These are phyloP conservation scores for Pseudorhiza aurosa DNA, from an alignment of 30 jellyfish, hydroid and myxozoan genomes.

Conservation along the genomic window DNA sequence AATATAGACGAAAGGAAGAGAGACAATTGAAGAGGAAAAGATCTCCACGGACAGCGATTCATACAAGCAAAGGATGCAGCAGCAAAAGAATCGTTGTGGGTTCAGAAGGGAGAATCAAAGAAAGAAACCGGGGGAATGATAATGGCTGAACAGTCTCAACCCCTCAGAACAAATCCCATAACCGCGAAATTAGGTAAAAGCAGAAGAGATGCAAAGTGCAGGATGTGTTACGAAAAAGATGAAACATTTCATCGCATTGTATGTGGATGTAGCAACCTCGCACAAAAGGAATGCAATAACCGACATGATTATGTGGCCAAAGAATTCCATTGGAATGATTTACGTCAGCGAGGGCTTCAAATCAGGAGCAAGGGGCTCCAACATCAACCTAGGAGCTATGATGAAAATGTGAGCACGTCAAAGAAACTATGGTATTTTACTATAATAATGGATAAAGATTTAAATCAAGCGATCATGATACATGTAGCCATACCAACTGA, in stretches of 20 bases:
- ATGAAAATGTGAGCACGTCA: conserved; percentile 27
- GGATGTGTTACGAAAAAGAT: background rate
- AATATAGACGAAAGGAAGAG: background rate
- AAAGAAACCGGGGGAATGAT: conserved; percentile 21
- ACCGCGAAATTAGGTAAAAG: background rate
- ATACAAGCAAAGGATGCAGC: background rate
- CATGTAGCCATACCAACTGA: conserved; percentile 32
- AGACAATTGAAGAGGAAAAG: background rate
- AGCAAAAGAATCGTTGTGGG: conserved; percentile 13
- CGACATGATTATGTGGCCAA: no score
- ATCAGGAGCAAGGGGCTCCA: conserved; percentile 29
- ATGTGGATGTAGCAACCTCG: conserved; percentile 13
- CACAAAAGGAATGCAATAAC: no score
- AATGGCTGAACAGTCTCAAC: background rate
- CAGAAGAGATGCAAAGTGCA: conserved; percentile 8
- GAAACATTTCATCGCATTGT: conserved; percentile 12
- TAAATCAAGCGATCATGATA: background rate
- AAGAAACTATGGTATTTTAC: conserved; percentile 1
- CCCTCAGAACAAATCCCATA: background rate
- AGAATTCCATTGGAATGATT: conserved; percentile 1
- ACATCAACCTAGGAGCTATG: conserved; percentile 34
- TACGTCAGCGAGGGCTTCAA: conserved; percentile 27
- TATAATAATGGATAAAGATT: background rate
- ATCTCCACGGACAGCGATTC: conserved; percentile 13
- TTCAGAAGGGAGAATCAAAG: background rate